These are phyloP conservation scores for Drosophila miranda DNA, from an alignment of 1,140 invertebrate species.

Conservation along the genomic window DNA sequence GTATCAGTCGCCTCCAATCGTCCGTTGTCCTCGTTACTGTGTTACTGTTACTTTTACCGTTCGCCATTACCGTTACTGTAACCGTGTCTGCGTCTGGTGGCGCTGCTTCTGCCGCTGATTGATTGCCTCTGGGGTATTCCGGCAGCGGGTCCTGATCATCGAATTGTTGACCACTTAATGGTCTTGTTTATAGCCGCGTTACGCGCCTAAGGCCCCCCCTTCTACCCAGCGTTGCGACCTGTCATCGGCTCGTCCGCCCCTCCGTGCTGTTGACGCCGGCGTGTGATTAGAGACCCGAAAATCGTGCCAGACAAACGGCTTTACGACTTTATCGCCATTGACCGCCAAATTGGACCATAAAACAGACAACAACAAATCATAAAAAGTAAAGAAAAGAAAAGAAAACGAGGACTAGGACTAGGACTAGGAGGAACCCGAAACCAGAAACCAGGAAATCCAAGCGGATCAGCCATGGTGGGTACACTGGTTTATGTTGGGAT, in stretches of 20 bases:
- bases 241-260: conserved; percentile 31
- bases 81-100: conserved; percentile 7
- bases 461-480: not conserved
- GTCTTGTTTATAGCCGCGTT: conserved; percentile 47
- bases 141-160: conserved; percentile 23
- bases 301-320: conserved; percentile 22
- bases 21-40: conserved; percentile 28
- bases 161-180: conserved; percentile 65
- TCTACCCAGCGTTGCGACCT: conserved; percentile 31
- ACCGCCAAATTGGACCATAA: conserved; percentile 27
- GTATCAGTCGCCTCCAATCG: conserved; percentile 37
- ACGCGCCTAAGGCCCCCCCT: not conserved
- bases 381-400: conserved; percentile 6
- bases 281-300: not conserved
- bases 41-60: conserved; percentile 20
- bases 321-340: conserved; percentile 9
- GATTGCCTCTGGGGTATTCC: conserved; percentile 62
- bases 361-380: conserved; percentile 33
- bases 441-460: conserved; percentile 21
- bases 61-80: conserved; percentile 17
- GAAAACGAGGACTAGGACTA: not conserved
- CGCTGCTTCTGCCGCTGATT: conserved; percentile 48
- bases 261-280: conserved; percentile 22
- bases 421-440: not conserved
- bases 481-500: no score